Percentiles rank a stretch among this genome's conserved stretches.
These are phyloP conservation scores for Graphium colonna DNA, from an alignment of 2,888 invertebrate species.

Conservation along the genomic window DNA sequence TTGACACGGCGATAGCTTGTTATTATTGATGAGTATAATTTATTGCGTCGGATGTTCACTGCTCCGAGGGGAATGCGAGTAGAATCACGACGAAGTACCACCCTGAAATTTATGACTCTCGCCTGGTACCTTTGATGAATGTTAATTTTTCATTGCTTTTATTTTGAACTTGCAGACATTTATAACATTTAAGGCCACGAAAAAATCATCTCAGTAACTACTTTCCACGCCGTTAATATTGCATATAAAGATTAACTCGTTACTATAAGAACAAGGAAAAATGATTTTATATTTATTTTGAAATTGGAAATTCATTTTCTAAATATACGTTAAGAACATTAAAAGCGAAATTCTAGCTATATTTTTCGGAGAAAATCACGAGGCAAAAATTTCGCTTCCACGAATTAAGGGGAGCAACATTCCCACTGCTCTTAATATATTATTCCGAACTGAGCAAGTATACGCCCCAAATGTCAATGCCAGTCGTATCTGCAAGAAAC, in stretches of 20 bases:
- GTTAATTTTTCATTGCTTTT: slow-evolving; percentile 61
- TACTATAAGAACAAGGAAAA: too few relatives aligned
- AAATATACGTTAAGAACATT: too few relatives aligned
- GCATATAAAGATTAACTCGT: too few relatives aligned
- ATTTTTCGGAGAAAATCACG: not conserved
- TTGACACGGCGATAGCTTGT: slow-evolving; percentile 63
- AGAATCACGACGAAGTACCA: slow-evolving; percentile 62
- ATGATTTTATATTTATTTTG: too few relatives aligned
- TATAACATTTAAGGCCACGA: slow-evolving; percentile 6
- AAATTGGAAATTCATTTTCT: too few relatives aligned
- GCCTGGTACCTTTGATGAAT: slow-evolving; percentile 61
- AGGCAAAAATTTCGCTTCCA: not conserved
- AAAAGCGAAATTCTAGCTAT: too few relatives aligned
- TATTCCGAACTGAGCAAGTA: slow-evolving; percentile 23
- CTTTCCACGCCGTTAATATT: not conserved
- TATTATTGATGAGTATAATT: slow-evolving; percentile 75
- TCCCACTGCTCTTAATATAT: slow-evolving; percentile 18
- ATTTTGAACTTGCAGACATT: slow-evolving; percentile 27
- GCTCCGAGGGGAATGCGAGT: slow-evolving; percentile 64
- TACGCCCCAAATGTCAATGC: slow-evolving; percentile 51
- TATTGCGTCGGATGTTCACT: slow-evolving; percentile 58
- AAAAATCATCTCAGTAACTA: not conserved
- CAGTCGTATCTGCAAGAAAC: slow-evolving; percentile 56
- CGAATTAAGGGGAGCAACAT: slow-evolving; percentile 15
- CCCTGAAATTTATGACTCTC: slow-evolving; percentile 66